Conservation (phyloP, 2,113 vertebrate species). For the Uria lomvia region DNA sequence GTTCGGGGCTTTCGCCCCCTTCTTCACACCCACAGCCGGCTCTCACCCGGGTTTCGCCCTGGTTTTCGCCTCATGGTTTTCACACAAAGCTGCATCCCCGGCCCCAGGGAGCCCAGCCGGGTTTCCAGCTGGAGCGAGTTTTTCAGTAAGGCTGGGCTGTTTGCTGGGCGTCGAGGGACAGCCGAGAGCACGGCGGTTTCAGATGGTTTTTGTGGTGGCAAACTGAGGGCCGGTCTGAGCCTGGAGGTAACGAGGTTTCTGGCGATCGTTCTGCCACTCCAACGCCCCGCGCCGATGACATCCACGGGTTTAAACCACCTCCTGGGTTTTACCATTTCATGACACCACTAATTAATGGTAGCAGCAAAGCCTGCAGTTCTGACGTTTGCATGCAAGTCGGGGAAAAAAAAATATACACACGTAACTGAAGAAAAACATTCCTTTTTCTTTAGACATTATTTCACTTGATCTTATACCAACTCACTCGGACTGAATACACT, state of each 20-base stretch:
- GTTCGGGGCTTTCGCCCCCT: accelerated
- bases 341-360: neutral
- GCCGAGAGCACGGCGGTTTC: accelerated
- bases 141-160: neutral
- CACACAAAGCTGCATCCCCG: neutral
- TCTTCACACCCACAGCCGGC: neutral
- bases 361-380: neutral
- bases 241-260: neutral
- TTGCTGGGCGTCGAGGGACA: neutral
- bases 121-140: neutral
- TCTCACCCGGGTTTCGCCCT: accelerated
- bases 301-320: neutral
- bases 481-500: neutral
- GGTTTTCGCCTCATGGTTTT: neutral
- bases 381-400: neutral
- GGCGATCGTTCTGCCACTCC: neutral
- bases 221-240: neutral
- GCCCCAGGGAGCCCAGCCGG: neutral
- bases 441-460: neutral
- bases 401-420: neutral
- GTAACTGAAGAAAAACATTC: neutral
- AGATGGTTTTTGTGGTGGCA: accelerated
- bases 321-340: neutral
- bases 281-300: neutral
- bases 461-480: accelerated